Base-by-base conservation (phyloP, 2,888 invertebrate species). In the Lochmaea capreae region DNA sequence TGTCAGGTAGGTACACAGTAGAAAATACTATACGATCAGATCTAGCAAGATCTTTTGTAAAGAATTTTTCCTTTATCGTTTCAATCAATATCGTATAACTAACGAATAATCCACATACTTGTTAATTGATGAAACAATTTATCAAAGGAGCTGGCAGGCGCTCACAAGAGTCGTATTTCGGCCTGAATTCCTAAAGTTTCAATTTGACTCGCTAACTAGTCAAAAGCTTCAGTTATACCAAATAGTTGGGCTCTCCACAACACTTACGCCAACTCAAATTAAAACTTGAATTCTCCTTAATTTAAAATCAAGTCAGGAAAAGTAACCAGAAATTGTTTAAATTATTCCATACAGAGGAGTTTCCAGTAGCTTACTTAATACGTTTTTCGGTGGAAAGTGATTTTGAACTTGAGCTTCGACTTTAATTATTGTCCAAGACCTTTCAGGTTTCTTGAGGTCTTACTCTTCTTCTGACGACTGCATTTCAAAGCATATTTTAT, bases 211-310 rank as follows among this genome's bases (percentile, higher is more conserved):
- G 33, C 63, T 52, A 62, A 54, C 62, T 69, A 69, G 70, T 54
- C 43, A 70, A 70, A 70, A 68, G 42, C 68, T 69, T 49, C 18
- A 54, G 62, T 66, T 46, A 66, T 65, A n/a, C 63, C 58, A 62
- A 68, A 72, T 65, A 68, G 67, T 72, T 72, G 67, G 62, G 54
- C 62, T 68, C 59, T 58, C 72, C 68, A 57, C 72, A 72, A 68
- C 62, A 65, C 65, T 72, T 59, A 65, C 42, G 67, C 63, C 62
- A 65, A 67, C 46, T 63, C 49, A 46, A 67, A 72, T 68, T 72
- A 63, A 72, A 68, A 63, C 63, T 63, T 67, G 33, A 68, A 67
- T 63, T 72, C n/a, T 63, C 63, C 63, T 68, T 58, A 68, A 72
- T 72, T 68, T 65, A 68, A 68, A 63, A 70, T 9, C 54, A 33